These are phyloP conservation scores for Phalloptychus januarius DNA, from an alignment of 2,797 vertebrate species.

Conservation along the genomic window DNA sequence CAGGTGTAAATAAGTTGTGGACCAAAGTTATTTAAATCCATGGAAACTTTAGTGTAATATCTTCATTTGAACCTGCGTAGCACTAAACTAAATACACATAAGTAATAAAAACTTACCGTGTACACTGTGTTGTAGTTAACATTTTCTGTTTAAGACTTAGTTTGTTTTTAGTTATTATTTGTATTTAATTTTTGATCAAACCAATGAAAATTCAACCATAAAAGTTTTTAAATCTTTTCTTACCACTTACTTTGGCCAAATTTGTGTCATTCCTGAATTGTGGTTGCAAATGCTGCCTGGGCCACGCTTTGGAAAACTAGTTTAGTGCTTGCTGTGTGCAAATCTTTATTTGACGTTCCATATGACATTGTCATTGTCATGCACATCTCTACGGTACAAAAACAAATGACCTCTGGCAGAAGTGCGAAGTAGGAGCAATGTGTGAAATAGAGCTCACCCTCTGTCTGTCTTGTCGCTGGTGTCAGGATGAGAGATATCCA, in stretches of 20 bases:
- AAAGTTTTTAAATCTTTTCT: background rate
- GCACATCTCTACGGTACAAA: background rate
- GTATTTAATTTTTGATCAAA: background rate
- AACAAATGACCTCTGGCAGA: background rate
- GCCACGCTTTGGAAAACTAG: background rate
- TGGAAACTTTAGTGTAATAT: background rate
- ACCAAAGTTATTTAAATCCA: background rate
- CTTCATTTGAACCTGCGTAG: background rate
- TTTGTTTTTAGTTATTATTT: background rate
- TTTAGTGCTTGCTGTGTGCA: background rate
- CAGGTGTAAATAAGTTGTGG: background rate
- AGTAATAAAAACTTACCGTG: background rate
- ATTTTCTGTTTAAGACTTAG: background rate
- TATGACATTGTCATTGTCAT: background rate
- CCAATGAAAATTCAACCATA: background rate
- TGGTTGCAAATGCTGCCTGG: background rate
- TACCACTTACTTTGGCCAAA: background rate
- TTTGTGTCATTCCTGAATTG: background rate
- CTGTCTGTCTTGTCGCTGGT: slow-evolving; percentile 4
- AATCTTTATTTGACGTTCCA: background rate
- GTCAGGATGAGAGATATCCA: slow-evolving; percentile 14
- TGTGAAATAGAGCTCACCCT: background rate
- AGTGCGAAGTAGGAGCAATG: background rate
- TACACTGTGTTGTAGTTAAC: background rate
- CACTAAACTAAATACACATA: background rate